phyloP scores from a whole-genome alignment of 2,113 vertebrate genomes.

The Sinocyclocheilus anshuiensis region DNA sequence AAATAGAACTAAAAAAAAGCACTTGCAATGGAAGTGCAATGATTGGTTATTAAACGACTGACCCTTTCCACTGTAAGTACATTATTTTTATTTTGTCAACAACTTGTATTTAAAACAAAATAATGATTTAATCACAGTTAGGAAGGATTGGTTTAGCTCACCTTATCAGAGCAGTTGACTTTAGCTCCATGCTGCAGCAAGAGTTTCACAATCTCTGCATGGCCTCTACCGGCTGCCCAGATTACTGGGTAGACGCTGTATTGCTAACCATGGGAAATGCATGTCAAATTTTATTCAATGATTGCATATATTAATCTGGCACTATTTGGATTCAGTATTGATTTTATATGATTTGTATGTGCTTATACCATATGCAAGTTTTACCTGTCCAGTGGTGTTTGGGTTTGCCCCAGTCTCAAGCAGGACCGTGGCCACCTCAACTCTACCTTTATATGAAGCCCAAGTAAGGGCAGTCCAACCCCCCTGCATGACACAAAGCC shows the following conservation, averaged over 20 bases:
- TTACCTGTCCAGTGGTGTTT: slow-evolving; percentile 94
- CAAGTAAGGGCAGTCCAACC: slow-evolving; percentile 98
- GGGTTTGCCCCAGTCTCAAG: slow-evolving; percentile 90
- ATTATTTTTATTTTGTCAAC: too few species aligned
- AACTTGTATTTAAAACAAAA: too few species aligned
- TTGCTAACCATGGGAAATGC: slow-evolving; percentile 72
- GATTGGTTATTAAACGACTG: not conserved
- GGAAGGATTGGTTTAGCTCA: slow-evolving; percentile 61
- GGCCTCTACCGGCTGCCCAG: slow-evolving; percentile 80
- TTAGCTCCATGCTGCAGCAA: slow-evolving; percentile 89
- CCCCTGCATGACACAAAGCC: slow-evolving; percentile 75
- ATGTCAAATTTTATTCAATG: not conserved
- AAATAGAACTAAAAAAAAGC: not conserved
- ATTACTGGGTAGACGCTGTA: slow-evolving; percentile 93
- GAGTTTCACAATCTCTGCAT: slow-evolving; percentile 86
- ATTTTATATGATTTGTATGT: not conserved
- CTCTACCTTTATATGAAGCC: slow-evolving; percentile 90
- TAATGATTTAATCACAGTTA: not conserved
- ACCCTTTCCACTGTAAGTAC: not conserved
- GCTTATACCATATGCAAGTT: not conserved
- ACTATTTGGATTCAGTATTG: not conserved
- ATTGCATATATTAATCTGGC: not conserved
- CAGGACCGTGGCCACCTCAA: slow-evolving; percentile 84
- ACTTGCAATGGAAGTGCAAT: not conserved
- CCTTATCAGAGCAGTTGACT: slow-evolving; percentile 98